These are phyloP conservation scores for Stegana nigrithorax DNA, from an alignment of 2,888 invertebrate species.

Conservation along the genomic window DNA sequence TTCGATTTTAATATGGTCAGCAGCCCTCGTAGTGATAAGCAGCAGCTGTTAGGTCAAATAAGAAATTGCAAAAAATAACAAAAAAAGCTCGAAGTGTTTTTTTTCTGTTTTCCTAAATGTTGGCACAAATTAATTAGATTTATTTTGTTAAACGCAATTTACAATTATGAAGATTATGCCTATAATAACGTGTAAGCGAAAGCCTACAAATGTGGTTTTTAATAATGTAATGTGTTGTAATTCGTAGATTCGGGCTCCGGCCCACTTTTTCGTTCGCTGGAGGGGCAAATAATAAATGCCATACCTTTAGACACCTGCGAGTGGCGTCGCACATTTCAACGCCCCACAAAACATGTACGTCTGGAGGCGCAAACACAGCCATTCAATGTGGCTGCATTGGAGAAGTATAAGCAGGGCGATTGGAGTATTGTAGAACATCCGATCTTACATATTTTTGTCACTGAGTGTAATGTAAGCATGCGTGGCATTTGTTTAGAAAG, in stretches of 20 bases:
- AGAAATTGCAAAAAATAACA: too few relatives aligned
- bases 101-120: too few relatives aligned
- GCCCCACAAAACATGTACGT: constrained; percentile 86
- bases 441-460: constrained; percentile 94
- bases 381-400: constrained; percentile 79
- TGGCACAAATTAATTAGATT: constrained; percentile 2
- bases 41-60: too few relatives aligned
- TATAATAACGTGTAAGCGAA: constrained; percentile 66
- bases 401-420: constrained; percentile 76
- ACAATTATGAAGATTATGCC: constrained; percentile 63
- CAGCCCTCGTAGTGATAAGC: too few relatives aligned
- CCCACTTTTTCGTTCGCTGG: constrained; percentile 85
- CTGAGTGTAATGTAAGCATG: constrained; percentile 85
- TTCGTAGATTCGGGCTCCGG: constrained; percentile 84
- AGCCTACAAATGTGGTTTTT: too few relatives aligned
- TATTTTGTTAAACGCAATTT: neutral
- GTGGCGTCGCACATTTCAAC: constrained; percentile 91
- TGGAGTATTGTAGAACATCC: constrained; percentile 88
- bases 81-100: too few relatives aligned
- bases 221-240: neutral
- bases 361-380: constrained; percentile 85
- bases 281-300: constrained; percentile 80
- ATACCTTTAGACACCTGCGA: constrained; percentile 90
- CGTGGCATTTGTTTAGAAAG: neutral
- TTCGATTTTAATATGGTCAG: too few relatives aligned